Percentiles rank a stretch among this genome's conserved stretches.
Evolutionary conservation across 2,797 vertebrate genomes (phyloP).

Genomic region (Enoplosus armatus): DNA sequence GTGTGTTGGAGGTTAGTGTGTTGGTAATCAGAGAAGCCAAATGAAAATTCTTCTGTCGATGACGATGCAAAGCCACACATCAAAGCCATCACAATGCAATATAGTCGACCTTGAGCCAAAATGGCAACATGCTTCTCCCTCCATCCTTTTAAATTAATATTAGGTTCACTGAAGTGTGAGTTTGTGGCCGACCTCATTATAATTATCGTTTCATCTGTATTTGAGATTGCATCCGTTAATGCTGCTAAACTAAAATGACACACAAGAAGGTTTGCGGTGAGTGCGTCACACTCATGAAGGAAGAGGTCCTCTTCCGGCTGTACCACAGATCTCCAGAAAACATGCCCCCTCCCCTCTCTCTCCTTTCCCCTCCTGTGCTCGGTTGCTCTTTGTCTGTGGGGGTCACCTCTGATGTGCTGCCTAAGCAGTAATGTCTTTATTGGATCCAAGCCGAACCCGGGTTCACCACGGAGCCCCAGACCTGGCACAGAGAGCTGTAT

Average conservation of each 20-base stretch:
- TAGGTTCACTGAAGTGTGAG: constrained; percentile 55
- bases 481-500: constrained; percentile 65
- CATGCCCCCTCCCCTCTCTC: background rate
- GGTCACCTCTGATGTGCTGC: constrained; percentile 65
- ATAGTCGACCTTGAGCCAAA: constrained; percentile 63
- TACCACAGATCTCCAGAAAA: constrained; percentile 22
- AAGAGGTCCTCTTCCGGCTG: background rate
- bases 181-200: constrained; percentile 56
- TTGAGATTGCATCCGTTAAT: constrained; percentile 43
- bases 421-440: constrained; percentile 47
- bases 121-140: constrained; percentile 36
- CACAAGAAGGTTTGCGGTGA: constrained; percentile 31
- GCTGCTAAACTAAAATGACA: constrained; percentile 60
- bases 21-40: constrained; percentile 51
- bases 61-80: constrained; percentile 33
- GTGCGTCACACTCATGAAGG: background rate
- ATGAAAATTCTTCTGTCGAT: constrained; percentile 37
- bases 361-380: background rate
- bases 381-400: background rate
- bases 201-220: constrained; percentile 60
- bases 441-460: constrained; percentile 50
- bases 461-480: constrained; percentile 49
- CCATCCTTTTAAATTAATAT: constrained; percentile 25
- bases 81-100: constrained; percentile 39
- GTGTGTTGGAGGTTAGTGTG: constrained; percentile 23